A percentile compares a stretch with the other conserved stretches of the same genome.
Conservation (phyloP, 2,113 vertebrate genomes). For the Astur gentilis region DNA sequence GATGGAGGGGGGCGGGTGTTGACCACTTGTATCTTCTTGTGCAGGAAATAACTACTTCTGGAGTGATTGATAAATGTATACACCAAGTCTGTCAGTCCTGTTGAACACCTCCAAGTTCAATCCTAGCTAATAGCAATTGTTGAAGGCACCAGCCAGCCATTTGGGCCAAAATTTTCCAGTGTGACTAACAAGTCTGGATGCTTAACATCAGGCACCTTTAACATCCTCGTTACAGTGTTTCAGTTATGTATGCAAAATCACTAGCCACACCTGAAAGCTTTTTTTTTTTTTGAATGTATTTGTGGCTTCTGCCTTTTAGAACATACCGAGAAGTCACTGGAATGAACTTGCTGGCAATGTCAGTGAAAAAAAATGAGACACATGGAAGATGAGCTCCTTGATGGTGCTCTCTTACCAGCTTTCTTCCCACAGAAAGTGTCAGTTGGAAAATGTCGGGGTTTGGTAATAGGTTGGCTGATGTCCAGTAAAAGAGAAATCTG, state of each 20-base stretch:
- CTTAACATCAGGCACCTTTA: neutral
- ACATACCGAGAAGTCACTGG: neutral
- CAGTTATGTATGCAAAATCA: neutral
- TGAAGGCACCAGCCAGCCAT: neutral
- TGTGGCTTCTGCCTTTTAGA: neutral
- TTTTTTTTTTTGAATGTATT: neutral
- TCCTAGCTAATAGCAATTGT: neutral
- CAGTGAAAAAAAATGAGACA: neutral
- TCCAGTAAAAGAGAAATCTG: neutral
- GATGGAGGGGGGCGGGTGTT: neutral
- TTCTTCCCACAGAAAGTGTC: neutral
- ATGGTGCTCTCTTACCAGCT: neutral
- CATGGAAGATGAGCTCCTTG: neutral
- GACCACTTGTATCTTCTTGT: neutral
- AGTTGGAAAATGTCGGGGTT: neutral
- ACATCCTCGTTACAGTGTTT: neutral
- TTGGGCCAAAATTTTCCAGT: neutral
- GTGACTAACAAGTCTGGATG: neutral
- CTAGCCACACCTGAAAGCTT: neutral
- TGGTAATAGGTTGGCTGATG: neutral
- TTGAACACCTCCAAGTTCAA: neutral
- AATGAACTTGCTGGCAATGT: neutral
- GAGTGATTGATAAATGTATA: neutral
- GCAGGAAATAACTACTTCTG: neutral
- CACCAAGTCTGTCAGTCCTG: neutral